Percentiles rank a stretch among this genome's conserved stretches.
Evolutionary conservation across 2,797 vertebrate genomes (phyloP).

Genomic region (Coregonus suidteri): DNA sequence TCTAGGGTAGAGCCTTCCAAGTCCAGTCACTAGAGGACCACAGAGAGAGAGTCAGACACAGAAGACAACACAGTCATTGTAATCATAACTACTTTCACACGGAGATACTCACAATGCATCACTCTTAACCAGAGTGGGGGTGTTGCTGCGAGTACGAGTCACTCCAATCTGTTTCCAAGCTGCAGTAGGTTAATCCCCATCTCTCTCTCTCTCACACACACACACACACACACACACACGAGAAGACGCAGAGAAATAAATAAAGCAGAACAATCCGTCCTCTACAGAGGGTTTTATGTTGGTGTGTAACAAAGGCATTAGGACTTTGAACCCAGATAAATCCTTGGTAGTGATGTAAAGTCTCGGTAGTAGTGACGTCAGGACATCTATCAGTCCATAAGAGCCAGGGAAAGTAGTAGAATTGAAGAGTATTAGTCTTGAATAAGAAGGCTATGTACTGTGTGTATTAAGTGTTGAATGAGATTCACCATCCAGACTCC

Average conservation of each 20-base stretch:
- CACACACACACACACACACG: background rate
- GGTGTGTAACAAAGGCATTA: slow-evolving; percentile 3
- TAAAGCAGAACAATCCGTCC: background rate
- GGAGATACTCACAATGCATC: background rate
- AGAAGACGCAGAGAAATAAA: background rate
- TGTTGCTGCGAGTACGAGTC: slow-evolving; percentile 3
- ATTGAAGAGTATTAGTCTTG: background rate
- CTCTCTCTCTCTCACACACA: background rate
- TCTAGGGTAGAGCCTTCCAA: background rate
- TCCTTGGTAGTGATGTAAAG: background rate
- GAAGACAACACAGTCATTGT: too few species aligned
- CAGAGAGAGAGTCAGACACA: background rate
- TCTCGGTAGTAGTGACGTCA: background rate
- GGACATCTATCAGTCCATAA: background rate
- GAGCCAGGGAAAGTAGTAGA: background rate
- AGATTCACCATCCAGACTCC: background rate
- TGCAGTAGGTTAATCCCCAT: slow-evolving; percentile 47
- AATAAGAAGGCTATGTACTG: background rate
- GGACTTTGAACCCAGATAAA: background rate
- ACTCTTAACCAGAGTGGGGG: background rate
- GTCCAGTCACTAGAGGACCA: too few species aligned
- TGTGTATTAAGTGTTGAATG: background rate
- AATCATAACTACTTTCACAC: too few species aligned
- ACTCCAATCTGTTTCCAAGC: slow-evolving; percentile 45
- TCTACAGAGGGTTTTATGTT: background rate